Conservation (phyloP, 2,113 vertebrate species). For the Micronycteris hirsuta region DNA sequence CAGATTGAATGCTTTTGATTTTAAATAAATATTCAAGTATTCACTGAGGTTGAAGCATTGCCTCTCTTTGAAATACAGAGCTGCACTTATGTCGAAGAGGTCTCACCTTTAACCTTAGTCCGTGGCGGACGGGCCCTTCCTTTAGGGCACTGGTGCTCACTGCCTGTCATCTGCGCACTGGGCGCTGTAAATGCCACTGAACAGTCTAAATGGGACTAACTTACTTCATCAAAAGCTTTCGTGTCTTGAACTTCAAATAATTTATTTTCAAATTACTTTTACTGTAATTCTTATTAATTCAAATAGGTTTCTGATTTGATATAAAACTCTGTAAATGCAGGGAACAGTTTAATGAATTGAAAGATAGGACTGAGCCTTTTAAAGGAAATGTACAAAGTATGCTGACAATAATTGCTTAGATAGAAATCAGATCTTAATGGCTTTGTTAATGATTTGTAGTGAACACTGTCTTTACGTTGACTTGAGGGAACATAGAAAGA, state of each 20-base stretch:
- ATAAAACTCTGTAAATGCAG: slow-evolving; percentile 81
- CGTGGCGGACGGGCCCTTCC: neutral
- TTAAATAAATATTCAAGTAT: neutral
- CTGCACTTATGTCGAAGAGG: slow-evolving; percentile 10
- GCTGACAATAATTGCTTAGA: slow-evolving; percentile 83
- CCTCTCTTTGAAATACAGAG: neutral
- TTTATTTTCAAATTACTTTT: slow-evolving; percentile 87
- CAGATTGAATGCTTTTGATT: slow-evolving; percentile 24
- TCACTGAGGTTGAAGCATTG: neutral
- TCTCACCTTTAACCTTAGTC: neutral
- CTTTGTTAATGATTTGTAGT: slow-evolving; percentile 84
- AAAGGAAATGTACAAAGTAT: slow-evolving; percentile 83
- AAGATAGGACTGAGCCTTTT: slow-evolving; percentile 84
- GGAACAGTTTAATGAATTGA: slow-evolving; percentile 85
- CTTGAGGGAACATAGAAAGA: slow-evolving; percentile 65
- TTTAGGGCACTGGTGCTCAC: neutral
- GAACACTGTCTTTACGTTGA: slow-evolving; percentile 72
- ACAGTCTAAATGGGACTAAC: slow-evolving; percentile 56
- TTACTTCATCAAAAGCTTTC: slow-evolving; percentile 72
- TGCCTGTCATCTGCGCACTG: neutral
- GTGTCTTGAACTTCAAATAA: slow-evolving; percentile 82
- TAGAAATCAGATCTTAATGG: slow-evolving; percentile 86
- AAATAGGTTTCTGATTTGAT: slow-evolving; percentile 83
- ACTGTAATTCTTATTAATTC: slow-evolving; percentile 87
- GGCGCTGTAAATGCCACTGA: slow-evolving; percentile 46